Evolutionary conservation across 2,113 vertebrate species (phyloP), one percentile per base, ranked within the genome.

Genomic region (Puffinus mauretanicus): DNA sequence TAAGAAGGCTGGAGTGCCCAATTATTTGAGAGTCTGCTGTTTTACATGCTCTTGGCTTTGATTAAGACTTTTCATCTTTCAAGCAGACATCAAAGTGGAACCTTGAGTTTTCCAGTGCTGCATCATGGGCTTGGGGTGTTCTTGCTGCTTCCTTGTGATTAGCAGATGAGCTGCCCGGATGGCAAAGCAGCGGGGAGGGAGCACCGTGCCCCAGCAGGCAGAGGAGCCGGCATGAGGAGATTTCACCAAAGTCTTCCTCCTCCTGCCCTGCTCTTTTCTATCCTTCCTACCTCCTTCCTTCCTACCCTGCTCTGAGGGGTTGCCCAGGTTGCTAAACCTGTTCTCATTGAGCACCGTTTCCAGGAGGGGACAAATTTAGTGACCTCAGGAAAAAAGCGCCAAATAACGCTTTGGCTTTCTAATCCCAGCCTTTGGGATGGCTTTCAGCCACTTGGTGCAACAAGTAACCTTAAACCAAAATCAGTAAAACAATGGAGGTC

Each of bases 11-110:
- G 2, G 29, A 76, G 88, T 18, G 32, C 61, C 69, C 95, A 91
- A 84, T 92, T 93, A 94, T 67, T 93, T 81, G 2, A 52, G 64
- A 88, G 27, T 38, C 88, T 92, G 90, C 90, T 86, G 30, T 47
- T 82, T 36, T 82, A 82, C 30, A 8, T 24, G 88, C 76, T 66
- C 57, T 84, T 36, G 29, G 88, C 88, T 96, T 94, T 93, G 90
- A 96, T 95, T 92, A 94, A 88, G 80, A 92, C 69, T 95, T 95
- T 88, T 86, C 88, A 67, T 93, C 86, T 91, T 81, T 57, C 83
- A 66, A 55, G 72, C 91, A 86, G 94, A 86, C 88, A 91, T 91
- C 93, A 95, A 95, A 96, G 96, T 5, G 55, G 81, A 92, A 78
- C 32, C 61, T 47, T 36, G 91, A 86, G 82, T 55, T 93, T 49